phyloP scores from a whole-genome alignment of 2,888 invertebrate species.

The Nemapogon koenigi region DNA sequence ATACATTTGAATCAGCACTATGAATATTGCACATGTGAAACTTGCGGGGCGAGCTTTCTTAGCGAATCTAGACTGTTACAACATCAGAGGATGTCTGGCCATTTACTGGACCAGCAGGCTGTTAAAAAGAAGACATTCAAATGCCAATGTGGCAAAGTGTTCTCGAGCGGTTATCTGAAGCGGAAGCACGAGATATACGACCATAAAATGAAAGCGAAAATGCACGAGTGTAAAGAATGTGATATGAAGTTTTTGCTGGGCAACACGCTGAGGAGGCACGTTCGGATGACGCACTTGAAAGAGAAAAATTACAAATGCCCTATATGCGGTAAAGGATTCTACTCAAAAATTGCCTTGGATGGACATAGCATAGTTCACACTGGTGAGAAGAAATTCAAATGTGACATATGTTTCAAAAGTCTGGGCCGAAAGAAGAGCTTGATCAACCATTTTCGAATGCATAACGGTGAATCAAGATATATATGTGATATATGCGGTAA shows the following conservation, averaged over 20 bases:
- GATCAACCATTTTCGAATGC: conserved; percentile 47
- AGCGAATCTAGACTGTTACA: conserved; percentile 24
- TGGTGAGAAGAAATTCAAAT: not conserved
- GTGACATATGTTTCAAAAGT: conserved; percentile 32
- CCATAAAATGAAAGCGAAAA: not conserved
- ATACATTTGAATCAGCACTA: conserved; percentile 25
- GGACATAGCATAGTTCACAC: conserved; percentile 1
- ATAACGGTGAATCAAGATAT: conserved; percentile 47
- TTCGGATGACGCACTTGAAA: conserved; percentile 6
- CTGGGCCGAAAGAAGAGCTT: conserved; percentile 49
- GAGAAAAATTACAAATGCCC: conserved; percentile 2
- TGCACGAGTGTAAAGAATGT: conserved; percentile 6
- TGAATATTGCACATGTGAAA: conserved; percentile 24
- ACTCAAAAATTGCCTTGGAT: not conserved
- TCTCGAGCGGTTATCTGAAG: not conserved
- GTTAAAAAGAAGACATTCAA: conserved; percentile 1
- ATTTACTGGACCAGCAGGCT: not conserved
- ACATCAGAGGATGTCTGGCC: conserved; percentile 22
- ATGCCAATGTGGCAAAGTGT: conserved; percentile 6
- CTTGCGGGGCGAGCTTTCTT: conserved; percentile 27
- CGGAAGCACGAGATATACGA: conserved; percentile 3
- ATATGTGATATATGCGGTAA: conserved; percentile 40
- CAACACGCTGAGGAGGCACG: conserved; percentile 3
- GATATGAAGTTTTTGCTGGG: conserved; percentile 3
- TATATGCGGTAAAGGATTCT: not conserved